phyloP scores from a whole-genome alignment of 2,888 invertebrate species.

The Tachina fera region DNA sequence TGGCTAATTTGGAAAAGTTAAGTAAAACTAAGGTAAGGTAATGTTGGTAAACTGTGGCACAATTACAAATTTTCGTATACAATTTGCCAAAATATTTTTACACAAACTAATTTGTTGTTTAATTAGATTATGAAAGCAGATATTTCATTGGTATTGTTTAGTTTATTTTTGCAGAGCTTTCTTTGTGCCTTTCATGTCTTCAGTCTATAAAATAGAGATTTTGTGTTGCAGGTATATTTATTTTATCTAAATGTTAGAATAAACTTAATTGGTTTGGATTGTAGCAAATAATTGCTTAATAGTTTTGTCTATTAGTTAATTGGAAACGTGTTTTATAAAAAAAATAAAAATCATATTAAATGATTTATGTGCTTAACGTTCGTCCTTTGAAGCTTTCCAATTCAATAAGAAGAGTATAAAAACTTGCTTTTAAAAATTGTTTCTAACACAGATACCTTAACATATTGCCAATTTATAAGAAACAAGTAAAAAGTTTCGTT shows the following conservation, averaged over 20 bases:
- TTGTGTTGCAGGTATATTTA: background rate
- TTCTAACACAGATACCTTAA: too few species aligned
- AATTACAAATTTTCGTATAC: background rate
- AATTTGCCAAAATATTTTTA: background rate
- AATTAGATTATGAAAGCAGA: conserved; percentile 19
- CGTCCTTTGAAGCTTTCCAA: too few species aligned
- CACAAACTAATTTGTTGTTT: conserved; percentile 15
- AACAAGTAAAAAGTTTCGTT: too few species aligned
- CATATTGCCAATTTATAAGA: too few species aligned
- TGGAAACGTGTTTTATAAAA: background rate
- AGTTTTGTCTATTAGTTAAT: conserved; percentile 2
- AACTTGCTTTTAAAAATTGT: too few species aligned
- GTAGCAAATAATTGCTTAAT: background rate
- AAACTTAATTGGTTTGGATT: conserved; percentile 4
- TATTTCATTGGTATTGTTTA: background rate
- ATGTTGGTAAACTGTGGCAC: background rate
- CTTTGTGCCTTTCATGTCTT: background rate
- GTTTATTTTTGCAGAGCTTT: background rate
- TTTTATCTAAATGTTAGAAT: background rate
- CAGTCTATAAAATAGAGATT: background rate
- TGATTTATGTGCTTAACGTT: too few species aligned
- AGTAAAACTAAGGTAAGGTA: conserved; percentile 10
- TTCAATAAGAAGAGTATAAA: too few species aligned
- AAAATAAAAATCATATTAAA: too few species aligned
- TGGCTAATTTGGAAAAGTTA: background rate